phyloP scores from a whole-genome alignment of 1,140 invertebrate genomes.

The Eupristina koningsbergeri region DNA sequence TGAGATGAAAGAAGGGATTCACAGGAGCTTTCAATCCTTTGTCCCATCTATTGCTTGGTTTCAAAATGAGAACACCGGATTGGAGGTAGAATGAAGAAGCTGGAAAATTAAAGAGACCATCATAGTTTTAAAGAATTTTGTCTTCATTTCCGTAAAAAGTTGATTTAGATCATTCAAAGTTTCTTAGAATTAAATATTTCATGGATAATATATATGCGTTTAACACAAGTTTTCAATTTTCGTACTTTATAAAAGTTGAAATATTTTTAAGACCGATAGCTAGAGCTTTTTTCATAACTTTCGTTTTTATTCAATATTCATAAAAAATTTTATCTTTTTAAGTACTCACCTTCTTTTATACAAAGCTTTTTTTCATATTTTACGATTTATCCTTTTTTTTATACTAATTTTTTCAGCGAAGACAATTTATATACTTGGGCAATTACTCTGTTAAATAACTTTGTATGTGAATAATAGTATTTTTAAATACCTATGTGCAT shows the following conservation, averaged over 20 bases:
- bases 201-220: neutral
- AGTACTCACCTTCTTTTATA: neutral
- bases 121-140: neutral
- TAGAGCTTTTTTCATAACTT: neutral
- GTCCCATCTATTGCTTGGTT: neutral
- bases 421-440: too few species aligned
- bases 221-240: neutral
- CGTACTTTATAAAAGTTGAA: neutral
- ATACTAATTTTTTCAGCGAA: neutral
- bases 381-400: neutral
- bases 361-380: neutral
- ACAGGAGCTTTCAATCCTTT: neutral
- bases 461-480: too few species aligned
- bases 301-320: neutral
- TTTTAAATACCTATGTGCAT: too few species aligned
- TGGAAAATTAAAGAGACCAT: neutral
- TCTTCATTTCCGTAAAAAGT: neutral
- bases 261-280: neutral
- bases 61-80: neutral
- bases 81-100: neutral
- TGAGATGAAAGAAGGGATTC: conserved; percentile 3
- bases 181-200: neutral
- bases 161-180: neutral
- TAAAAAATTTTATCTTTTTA: neutral
- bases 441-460: too few species aligned